Conservation (phyloP, 2,113 vertebrate species). For the Anas platyrhynchos region DNA sequence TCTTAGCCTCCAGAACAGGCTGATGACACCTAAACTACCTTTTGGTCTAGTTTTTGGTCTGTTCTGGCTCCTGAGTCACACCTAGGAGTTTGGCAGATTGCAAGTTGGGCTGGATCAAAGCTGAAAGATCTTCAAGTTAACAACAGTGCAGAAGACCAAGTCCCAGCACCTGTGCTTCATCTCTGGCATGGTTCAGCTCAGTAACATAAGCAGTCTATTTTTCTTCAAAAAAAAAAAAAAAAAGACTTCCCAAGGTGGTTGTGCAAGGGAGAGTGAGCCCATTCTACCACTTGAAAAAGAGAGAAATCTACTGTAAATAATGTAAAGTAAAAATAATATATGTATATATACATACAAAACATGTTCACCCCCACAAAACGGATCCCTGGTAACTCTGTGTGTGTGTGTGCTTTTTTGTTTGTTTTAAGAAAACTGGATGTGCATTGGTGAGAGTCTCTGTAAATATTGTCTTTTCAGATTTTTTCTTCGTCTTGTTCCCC, state of each 20-base stretch:
- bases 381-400: background rate
- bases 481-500: background rate
- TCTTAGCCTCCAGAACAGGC: background rate
- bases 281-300: background rate
- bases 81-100: background rate
- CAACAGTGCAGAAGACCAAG: fast-evolving
- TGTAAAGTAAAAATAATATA: background rate
- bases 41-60: background rate
- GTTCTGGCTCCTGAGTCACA: background rate
- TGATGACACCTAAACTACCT: background rate
- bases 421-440: background rate
- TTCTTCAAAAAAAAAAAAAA: background rate
- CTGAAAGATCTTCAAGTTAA: background rate
- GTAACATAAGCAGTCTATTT: background rate
- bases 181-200: background rate
- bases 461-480: constrained; percentile 6
- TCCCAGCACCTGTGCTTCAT: background rate
- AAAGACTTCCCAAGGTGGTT: background rate
- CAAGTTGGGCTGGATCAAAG: background rate
- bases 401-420: background rate
- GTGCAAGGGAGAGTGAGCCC: background rate
- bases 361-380: background rate
- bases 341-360: background rate
- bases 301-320: background rate
- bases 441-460: background rate